Percentiles rank a stretch among this genome's conserved stretches.
phyloP scores from a whole-genome alignment of 1,140 invertebrate species.

The Melitaea cinxia region DNA sequence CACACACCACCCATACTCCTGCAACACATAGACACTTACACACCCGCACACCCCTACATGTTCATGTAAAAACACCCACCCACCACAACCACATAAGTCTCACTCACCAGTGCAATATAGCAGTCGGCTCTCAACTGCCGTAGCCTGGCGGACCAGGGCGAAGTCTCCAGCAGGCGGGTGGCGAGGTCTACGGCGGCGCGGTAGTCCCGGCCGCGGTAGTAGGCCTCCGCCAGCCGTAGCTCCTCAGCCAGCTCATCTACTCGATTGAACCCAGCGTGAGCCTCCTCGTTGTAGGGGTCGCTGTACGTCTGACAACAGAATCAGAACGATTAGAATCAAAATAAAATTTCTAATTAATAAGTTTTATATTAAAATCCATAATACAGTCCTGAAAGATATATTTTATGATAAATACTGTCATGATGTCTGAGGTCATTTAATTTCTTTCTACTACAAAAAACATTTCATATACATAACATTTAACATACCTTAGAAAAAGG shows the following conservation, averaged over 20 bases:
- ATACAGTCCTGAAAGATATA: no score
- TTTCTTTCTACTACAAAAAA: no score
- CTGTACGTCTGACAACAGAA: slow-evolving; percentile 82
- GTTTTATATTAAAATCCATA: no score
- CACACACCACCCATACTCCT: no score
- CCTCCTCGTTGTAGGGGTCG: slow-evolving; percentile 91
- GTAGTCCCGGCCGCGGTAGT: slow-evolving; percentile 86
- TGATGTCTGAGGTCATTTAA: no score
- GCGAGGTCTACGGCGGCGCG: slow-evolving; percentile 87
- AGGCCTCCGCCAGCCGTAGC: slow-evolving; percentile 85
- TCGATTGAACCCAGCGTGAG: slow-evolving; percentile 84
- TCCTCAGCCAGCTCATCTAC: slow-evolving; percentile 86
- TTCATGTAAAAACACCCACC: no score
- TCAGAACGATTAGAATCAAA: background rate
- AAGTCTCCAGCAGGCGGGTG: slow-evolving; percentile 90
- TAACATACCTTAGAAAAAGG: no score
- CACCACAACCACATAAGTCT: background rate
- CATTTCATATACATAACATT: no score
- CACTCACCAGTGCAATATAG: slow-evolving; percentile 84
- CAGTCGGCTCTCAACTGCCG: slow-evolving; percentile 93
- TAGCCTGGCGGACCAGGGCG: slow-evolving; percentile 93
- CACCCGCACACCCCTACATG: no score
- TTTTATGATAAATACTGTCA: no score
- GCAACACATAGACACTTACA: no score
- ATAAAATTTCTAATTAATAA: no score